phyloP scores from a whole-genome alignment of 2,888 invertebrate species.

The Eueremaeus valkanovi region DNA sequence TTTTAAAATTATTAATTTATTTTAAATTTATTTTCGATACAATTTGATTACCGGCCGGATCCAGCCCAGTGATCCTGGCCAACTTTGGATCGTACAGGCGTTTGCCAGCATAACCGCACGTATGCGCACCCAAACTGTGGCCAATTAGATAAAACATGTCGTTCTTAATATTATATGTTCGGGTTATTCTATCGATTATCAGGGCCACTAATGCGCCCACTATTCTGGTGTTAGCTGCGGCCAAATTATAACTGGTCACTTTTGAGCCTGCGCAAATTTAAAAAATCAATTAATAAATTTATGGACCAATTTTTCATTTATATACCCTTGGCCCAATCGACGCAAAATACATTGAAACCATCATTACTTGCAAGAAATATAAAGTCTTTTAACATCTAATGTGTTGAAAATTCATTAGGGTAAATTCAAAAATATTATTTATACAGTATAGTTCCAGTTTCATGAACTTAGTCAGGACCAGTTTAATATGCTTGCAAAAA shows the following conservation, averaged over 20 bases:
- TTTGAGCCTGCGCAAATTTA: background rate
- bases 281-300: background rate
- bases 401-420: background rate
- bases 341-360: background rate
- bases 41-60: background rate
- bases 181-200: background rate
- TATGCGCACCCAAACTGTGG: constrained; percentile 28
- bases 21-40: background rate
- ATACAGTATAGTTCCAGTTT: too few relatives aligned
- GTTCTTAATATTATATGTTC: background rate
- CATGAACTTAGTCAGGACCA: too few relatives aligned
- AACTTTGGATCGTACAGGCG: background rate
- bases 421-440: too few relatives aligned
- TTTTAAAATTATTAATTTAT: background rate
- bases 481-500: too few relatives aligned
- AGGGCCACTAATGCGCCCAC: background rate
- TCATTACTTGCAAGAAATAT: background rate
- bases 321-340: background rate
- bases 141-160: constrained; percentile 3
- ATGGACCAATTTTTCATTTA: background rate
- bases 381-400: background rate
- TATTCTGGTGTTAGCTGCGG: background rate
- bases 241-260: constrained; percentile 1
- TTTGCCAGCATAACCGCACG: constrained; percentile 21
- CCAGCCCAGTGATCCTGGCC: background rate